Evolutionary conservation across 1,140 invertebrate genomes (phyloP), one percentile per base, ranked within the genome.

Genomic region (Orussus abietinus): DNA sequence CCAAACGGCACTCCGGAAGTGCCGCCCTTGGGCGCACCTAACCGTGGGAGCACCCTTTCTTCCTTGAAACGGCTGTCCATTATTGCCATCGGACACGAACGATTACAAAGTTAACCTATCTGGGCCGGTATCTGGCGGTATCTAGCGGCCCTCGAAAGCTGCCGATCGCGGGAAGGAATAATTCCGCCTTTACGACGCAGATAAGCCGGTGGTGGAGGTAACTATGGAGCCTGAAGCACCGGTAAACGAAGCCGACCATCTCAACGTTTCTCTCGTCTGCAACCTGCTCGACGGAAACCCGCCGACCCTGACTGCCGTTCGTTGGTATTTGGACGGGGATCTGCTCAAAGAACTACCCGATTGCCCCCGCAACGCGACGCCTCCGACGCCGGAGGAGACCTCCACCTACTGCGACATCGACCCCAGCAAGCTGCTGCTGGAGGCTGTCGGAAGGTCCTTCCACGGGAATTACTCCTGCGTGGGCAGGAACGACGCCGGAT

Each of bases 381-480:
- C 46, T 34, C 48, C 39, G 47, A 47, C 41, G 57, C 53, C 38
- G 53, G 69, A 68, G 34, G 67, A 66, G 52, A 63, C 61, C 44
- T 59, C 56, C 53, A 66, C 59, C 22, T 81, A 90, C 32, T 91
- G 88, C 66, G 84, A 87, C 62, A 83, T 91, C 51, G 87, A 92
- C 60, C 88, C 89, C 0, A 89, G 84, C 41, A 85, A 89, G 71
- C 72, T 92, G 46, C 75, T 90, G 20, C 74, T 93, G 12, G 84
- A 90, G 51, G 81, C 83, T 46, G 90, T 92, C 10, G 85, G 82
- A 5, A 79, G 88, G 42, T 82, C 80, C 34, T 91, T 92, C 62
- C 88, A 92, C 46, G 92, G 90, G n/a, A 92, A 93, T 66, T 94
- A 92, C 68, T 90, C 89, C 0, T 94, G 92, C 64, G 81, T 87